Percentiles rank a stretch among this genome's conserved stretches.
Conservation (phyloP, 2,797 vertebrate species). For the Coendou prehensilis region DNA sequence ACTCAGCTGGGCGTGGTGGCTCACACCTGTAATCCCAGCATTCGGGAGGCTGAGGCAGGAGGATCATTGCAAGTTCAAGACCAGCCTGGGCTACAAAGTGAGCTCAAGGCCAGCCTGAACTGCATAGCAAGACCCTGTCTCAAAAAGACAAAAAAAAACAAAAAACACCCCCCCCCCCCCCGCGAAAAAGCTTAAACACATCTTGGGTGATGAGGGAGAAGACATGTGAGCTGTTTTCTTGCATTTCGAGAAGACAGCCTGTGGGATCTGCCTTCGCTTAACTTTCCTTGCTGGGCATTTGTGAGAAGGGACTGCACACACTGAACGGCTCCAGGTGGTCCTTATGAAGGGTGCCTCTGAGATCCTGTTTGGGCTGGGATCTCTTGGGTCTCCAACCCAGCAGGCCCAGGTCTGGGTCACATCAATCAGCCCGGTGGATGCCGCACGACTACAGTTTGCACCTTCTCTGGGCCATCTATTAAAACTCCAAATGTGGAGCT, state of each 20-base stretch:
- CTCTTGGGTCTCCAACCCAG: not conserved
- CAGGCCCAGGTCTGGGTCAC: not conserved
- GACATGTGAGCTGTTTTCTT: rapidly evolving
- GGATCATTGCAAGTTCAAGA: not conserved
- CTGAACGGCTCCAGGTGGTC: not conserved
- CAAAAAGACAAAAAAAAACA: not conserved
- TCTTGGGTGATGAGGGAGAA: not conserved
- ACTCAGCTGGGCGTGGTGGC: not conserved
- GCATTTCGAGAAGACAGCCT: not conserved
- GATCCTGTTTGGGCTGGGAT: not conserved
- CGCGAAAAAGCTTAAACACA: not conserved
- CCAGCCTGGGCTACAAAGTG: not conserved
- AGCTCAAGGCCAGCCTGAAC: not conserved
- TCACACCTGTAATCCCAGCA: not conserved
- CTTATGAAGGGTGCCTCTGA: not conserved
- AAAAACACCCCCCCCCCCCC: not conserved
- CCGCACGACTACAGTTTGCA: not conserved
- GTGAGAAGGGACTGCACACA: not conserved
- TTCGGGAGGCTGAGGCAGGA: not conserved
- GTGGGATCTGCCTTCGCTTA: not conserved
- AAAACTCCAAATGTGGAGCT: slow-evolving; percentile 67
- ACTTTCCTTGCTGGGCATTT: not conserved
- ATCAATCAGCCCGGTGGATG: rapidly evolving
- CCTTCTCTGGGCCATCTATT: slow-evolving; percentile 70
- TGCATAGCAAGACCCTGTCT: not conserved